Evolutionary conservation across 1,140 invertebrate species (phyloP), one percentile per base, ranked within the genome.

Genomic region (Dendroctonus valens): DNA sequence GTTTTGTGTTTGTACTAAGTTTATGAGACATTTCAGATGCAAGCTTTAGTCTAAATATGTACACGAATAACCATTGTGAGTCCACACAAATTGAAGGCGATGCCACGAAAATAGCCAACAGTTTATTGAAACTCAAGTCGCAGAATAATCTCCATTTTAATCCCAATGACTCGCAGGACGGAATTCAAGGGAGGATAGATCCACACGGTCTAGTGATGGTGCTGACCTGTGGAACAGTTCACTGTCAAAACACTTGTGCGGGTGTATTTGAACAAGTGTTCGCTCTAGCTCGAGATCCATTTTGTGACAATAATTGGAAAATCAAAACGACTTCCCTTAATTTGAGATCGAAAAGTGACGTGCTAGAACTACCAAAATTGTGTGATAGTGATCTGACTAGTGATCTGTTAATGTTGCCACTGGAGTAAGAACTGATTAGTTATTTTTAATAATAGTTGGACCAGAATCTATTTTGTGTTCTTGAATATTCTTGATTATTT

Each of bases 261-360:
- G 87, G 87, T 5, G 73, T 86, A n/a, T 89, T 87, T 74, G 84
- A 87, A 69, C 85, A 87, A 70, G 70, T 81, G 12, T 88, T 88
- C 77, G 82, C 81, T 6, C 70, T 89, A 11, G 74, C 85, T 5
- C 80, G 81, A 58, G 85, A 88, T 78, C 86, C 86, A 0, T 78
- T 75, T 60, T 71, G 72, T 15, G 75, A 80, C 5, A 86, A 87
- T 72, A 87, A 84, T 69, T 88, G 83, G 82, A 87, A 86, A 75
- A 82, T 87, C 42, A 87, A 86, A 70, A 78, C 76, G 44, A 71
- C 78, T 7, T 73, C 80, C 70, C 69, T 79, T 5, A 68, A 78
- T 37, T 72, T 83, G 42, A 70, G 76, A 41, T 80, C 77, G 62
- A 70, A 75, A 54, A 62, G 52, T 59, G 65, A 57, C 39, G 75